Percentiles rank a stretch among this genome's conserved stretches.
Evolutionary conservation across 2,113 vertebrate species (phyloP).

Genomic region (Scomber colias): DNA sequence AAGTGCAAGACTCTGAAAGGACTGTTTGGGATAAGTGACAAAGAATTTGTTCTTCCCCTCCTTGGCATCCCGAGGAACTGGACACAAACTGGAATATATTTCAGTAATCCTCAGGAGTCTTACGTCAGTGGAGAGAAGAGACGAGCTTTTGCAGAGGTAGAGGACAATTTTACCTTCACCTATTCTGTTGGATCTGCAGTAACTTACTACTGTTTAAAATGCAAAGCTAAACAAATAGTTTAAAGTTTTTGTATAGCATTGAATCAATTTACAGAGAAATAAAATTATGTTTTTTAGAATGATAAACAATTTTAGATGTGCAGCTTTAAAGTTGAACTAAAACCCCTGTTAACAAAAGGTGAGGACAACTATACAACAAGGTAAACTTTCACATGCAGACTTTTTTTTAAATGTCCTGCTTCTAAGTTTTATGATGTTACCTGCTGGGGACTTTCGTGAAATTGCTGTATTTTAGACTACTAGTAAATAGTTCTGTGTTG

Average conservation of each 20-base stretch:
- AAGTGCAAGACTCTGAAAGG: conserved; percentile 74
- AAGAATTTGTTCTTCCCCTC: conserved; percentile 28
- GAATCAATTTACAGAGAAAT: neutral
- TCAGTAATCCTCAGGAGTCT: conserved; percentile 39
- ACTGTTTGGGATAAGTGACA: conserved; percentile 69
- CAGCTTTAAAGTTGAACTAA: neutral
- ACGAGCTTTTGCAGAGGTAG: conserved; percentile 66
- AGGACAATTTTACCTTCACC: conserved; percentile 48
- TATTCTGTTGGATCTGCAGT: conserved; percentile 28
- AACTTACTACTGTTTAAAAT: neutral
- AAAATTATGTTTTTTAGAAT: neutral
- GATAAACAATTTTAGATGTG: neutral
- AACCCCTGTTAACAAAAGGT: neutral
- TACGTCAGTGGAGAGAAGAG: conserved; percentile 43
- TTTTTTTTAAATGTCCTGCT: conserved; percentile 3
- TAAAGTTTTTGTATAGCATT: neutral
- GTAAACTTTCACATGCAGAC: conserved; percentile 1
- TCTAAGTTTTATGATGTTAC: neutral
- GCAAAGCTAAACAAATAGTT: neutral
- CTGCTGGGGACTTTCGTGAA: neutral
- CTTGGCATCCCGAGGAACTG: conserved; percentile 55
- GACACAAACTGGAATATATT: conserved; percentile 73
- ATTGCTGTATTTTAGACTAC: neutral
- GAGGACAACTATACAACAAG: neutral
- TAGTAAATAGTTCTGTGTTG: conserved; percentile 4